Percentiles rank a stretch among this genome's conserved stretches.
Conservation (phyloP, 2,888 invertebrate genomes). For the Napeogenes inachia region DNA sequence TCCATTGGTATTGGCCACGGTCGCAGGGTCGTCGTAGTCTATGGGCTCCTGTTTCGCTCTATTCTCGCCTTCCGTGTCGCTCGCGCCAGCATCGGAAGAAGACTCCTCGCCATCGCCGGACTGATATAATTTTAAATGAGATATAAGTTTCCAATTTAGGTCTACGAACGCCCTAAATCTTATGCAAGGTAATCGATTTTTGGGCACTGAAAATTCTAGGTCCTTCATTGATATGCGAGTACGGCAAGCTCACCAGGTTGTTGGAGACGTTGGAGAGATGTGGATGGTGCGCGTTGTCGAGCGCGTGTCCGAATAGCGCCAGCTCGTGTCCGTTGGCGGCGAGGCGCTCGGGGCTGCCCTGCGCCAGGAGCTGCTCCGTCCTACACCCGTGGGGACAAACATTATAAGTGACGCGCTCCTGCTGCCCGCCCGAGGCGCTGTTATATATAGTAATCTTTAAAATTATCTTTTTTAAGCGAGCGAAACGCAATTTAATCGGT, state of each 20-base stretch:
- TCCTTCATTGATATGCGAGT: background rate
- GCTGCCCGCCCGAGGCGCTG: background rate
- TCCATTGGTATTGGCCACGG: conserved; percentile 80
- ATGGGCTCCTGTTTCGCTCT: conserved; percentile 85
- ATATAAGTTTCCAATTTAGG: too few species aligned
- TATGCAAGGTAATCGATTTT: too few species aligned
- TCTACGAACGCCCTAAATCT: too few species aligned
- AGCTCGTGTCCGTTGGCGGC: conserved; percentile 81
- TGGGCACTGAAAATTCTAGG: too few species aligned
- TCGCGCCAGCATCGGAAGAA: conserved; percentile 89
- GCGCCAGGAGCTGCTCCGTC: conserved; percentile 68
- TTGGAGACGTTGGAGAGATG: conserved; percentile 75
- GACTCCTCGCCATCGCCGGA: conserved; percentile 86
- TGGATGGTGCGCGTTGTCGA: conserved; percentile 84
- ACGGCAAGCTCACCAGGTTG: conserved; percentile 52
- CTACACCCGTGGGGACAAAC: conserved; percentile 56
- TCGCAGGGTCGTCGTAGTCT: conserved; percentile 83
- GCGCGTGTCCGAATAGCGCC: conserved; percentile 85
- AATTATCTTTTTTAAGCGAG: too few species aligned
- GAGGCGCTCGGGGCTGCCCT: conserved; percentile 78
- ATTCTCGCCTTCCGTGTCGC: conserved; percentile 80
- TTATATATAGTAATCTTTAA: too few species aligned
- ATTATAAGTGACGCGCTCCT: conserved; percentile 42
- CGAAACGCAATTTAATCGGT: too few species aligned
- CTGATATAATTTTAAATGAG: conserved; percentile 15